Percentiles rank a stretch among this genome's conserved stretches.
These are phyloP conservation scores for Rhadinocentrus ornatus DNA, from an alignment of 2,797 vertebrate genomes.

Conservation along the genomic window DNA sequence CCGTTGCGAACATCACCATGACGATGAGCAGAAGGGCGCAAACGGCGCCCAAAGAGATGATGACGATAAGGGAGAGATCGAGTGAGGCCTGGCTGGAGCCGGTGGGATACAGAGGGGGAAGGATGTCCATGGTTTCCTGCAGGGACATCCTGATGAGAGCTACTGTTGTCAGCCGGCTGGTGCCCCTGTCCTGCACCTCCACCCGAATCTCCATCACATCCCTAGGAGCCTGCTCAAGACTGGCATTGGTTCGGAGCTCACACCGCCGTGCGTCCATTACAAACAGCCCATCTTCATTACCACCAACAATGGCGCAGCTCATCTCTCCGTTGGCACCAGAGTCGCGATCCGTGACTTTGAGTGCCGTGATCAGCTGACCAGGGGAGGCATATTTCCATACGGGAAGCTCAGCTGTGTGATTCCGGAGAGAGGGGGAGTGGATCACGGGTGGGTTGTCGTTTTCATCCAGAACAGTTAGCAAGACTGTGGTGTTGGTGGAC, in stretches of 20 bases:
- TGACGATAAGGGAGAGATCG: constrained; percentile 94
- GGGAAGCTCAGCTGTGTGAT: constrained; percentile 90
- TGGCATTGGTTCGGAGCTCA: constrained; percentile 92
- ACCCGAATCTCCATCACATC: constrained; percentile 89
- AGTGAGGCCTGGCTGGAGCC: constrained; percentile 84
- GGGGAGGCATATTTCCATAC: constrained; percentile 90
- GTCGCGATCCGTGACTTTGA: constrained; percentile 92
- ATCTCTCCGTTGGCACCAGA: constrained; percentile 94
- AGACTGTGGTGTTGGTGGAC: constrained; percentile 88
- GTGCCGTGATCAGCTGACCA: constrained; percentile 87
- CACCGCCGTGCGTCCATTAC: constrained; percentile 91
- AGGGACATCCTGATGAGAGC: constrained; percentile 87
- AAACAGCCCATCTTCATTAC: constrained; percentile 91
- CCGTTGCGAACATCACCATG: constrained; percentile 94
- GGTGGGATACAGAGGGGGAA: constrained; percentile 84
- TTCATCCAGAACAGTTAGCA: constrained; percentile 92
- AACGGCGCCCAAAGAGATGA: constrained; percentile 93
- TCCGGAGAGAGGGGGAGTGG: constrained; percentile 86
- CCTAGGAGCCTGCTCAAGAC: constrained; percentile 82
- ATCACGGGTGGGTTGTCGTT: constrained; percentile 95
- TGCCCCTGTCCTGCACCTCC: constrained; percentile 92
- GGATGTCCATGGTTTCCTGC: constrained; percentile 84
- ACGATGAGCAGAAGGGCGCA: constrained; percentile 91
- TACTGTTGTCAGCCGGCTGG: constrained; percentile 86
- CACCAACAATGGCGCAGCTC: constrained; percentile 88